A percentile compares a stretch with the other conserved stretches of the same genome.
Conservation (phyloP, 1,140 invertebrate genomes). For the Zaprionus kolodkinae region DNA sequence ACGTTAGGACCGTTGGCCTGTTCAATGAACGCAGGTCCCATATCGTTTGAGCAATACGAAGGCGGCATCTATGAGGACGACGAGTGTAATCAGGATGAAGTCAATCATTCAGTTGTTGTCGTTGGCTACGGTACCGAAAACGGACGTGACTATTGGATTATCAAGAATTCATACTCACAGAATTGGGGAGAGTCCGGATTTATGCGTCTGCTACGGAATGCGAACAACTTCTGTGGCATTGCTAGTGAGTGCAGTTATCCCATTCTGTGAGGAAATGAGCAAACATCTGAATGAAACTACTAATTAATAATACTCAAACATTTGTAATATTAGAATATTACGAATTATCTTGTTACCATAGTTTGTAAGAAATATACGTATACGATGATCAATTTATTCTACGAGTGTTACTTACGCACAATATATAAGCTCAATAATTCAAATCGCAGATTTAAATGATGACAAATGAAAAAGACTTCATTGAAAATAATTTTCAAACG, state of each 20-base stretch:
- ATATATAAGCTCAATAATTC: too few species aligned
- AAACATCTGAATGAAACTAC: background rate
- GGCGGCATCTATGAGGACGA: conserved; percentile 87
- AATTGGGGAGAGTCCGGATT: conserved; percentile 91
- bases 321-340: background rate
- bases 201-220: conserved; percentile 88
- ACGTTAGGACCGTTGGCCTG: conserved; percentile 91
- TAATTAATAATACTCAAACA: background rate
- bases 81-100: conserved; percentile 84
- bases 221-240: conserved; percentile 89
- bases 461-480: too few species aligned
- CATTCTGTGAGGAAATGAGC: conserved; percentile 52
- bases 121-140: conserved; percentile 87
- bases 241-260: conserved; percentile 82
- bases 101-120: conserved; percentile 87
- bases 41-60: conserved; percentile 92
- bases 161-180: conserved; percentile 91
- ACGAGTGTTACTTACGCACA: background rate
- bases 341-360: background rate
- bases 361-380: background rate
- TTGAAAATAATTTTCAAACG: too few species aligned
- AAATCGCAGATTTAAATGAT: too few species aligned
- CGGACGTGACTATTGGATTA: conserved; percentile 90
- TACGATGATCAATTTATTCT: background rate
- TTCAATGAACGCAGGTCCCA: conserved; percentile 92